Evolutionary conservation across 2,888 invertebrate genomes (phyloP), one percentile per base, ranked within the genome.

Genomic region (Iselma pallidipennis): DNA sequence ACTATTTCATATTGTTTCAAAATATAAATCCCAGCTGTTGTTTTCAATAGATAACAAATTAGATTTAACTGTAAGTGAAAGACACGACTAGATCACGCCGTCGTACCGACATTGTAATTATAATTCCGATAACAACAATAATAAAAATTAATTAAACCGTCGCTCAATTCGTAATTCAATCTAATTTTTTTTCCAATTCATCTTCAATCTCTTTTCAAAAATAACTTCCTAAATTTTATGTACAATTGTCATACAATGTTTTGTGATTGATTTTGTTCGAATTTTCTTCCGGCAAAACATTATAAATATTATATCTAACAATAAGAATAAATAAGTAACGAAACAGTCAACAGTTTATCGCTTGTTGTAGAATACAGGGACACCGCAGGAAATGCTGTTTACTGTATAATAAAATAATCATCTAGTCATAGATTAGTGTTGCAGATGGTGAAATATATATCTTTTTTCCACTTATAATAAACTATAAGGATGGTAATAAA

Each of bases 401-500:
- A 45, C n/a, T 23, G 45, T 45, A 45, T 21, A 45, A 45, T 45
- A 45, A 45, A 45, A 45, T 45, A 45, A 45, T 45, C 45, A 45
- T 23, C 23, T 45, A 45, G 21, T 45, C 23, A 37, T 37, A n/a
- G 23, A 45, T 23, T 45, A 23, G 45, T 45, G 45, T 45, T 45
- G 4, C 23, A 45, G 21, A 45, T 45, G 45, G 21, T 45, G 23
- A 45, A 45, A 45, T 23, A 45, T 23, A 23, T 45, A 23, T 23
- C 4, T 45, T 45, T 45, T 45, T 45, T 45, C 45, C 23, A 10
- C 12, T 45, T 23, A 45, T 45, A 45, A 45, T 23, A 60, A 60
- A 60, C 52, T 29, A 56, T 29, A 48, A 49, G 16, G 56, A 54
- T 57, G 25, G 49, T 61, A 57, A 61, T 61, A 61, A 61, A 61